Base-by-base conservation (phyloP, 2,797 vertebrate species). In the Champsocephalus esox region DNA sequence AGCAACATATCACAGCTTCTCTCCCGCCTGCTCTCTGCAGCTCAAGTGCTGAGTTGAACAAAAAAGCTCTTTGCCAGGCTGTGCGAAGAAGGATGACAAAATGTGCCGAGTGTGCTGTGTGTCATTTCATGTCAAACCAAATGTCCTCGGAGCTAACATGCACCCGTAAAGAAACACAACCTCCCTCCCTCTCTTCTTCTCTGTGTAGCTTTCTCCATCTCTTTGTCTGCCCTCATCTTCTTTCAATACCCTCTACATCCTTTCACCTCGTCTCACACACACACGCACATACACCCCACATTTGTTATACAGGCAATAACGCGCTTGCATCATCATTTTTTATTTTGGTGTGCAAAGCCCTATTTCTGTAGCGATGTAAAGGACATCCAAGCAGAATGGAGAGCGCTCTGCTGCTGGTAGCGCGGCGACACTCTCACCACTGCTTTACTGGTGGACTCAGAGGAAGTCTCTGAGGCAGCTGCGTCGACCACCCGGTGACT, bases 271-370 rank as follows among this genome's bases (percentile, higher is more conserved):
- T n/a, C 54, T 17, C 55, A 17, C 52, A 24, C 28, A 13, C 24
- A 58, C 45, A 24, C 49, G 41, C 45, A 73, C 83, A 71, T 75
- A 59, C 79, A 81, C 85, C 60, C 79, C 75, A 86, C 73, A 76
- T 92, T 92, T 91, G 64, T 87, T 89, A 88, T 69, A 69, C 80
- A 77, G 68, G 56, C 60, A 77, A 80, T 89, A 91, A 88, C 58
- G 81, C 84, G 92, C 92, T 91, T 92, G 86, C 83, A 85, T 94
- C 92, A 92, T 92, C 92, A 89, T 89, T 93, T 38, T 38, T 93
- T 93, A 85, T 92, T 88, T 88, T 83, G 52, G 91, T 88, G 83
- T 80, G 89, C 88, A 87, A 84, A 91, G 89, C 86, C 56, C 81
- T 89, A 86, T 92, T 92, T 93, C 88, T 89, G 89, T 90, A 84